Evolutionary conservation across 1,140 invertebrate species (phyloP), one percentile per base, ranked within the genome.

Genomic region (Cotesia vestalis): DNA sequence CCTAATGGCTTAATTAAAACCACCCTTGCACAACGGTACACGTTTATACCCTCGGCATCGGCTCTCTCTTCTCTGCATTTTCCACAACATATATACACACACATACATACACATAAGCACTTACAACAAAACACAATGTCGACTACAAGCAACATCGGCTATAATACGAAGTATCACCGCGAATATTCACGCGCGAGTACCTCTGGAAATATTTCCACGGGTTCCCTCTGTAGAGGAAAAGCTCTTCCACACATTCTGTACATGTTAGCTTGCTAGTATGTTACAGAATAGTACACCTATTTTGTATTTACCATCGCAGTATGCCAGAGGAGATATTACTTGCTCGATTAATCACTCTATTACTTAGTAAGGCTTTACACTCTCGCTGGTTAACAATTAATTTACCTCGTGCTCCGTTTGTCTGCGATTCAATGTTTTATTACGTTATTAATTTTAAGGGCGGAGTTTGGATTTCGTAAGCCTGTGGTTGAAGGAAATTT

Each of bases 1-100:
- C 82, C 79, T 85, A 86, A 86, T 85, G 83, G 80, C 84, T 85
- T 86, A 85, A 86, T 86, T 86, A 86, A 85, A 86, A 84, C 83
- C 78, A 86, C 84, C 83, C 84, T 84, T 76, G 78, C 77, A 78
- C 77, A 76, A 55, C 72, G 72, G 68, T 64, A 77, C 73, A 76
- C 76, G 74, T 76, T 75, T 75, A 75, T 69, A 68, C 63, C 61
- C 69, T 61, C 27, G 67, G 6, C 61, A 72, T 55, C 55, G 57
- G 60, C 14, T 60, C 74, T 57, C 67, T 64, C 52, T 9, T 71
- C 57, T 46, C 40, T 69, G n/a, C n/a, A 27, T 17, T 59, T 46
- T 46, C 40, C 5, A 46, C 11, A 46, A 46, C 5, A 46, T 40
- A 40, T 9, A 40, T 40, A 40, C 9, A 40, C 38, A 27, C 27